A percentile compares a stretch with the other conserved stretches of the same genome.
Evolutionary conservation across 2,797 vertebrate genomes (phyloP).

Genomic region (Ataeniobius toweri): DNA sequence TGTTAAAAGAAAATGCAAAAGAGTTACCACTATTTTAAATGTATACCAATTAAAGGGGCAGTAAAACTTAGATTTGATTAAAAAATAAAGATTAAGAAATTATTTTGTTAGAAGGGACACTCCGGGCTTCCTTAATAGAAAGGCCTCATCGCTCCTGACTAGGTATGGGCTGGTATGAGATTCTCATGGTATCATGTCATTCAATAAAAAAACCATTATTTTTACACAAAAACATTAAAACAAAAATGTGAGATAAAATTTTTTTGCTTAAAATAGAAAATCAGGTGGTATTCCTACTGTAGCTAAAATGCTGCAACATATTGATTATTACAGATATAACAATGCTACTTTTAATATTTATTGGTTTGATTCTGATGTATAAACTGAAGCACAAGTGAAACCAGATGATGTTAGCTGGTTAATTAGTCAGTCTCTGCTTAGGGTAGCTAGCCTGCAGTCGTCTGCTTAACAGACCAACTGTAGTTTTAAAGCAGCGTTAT

Average conservation of each 20-base stretch:
- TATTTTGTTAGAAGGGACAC: neutral
- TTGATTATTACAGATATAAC: neutral
- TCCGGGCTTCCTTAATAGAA: neutral
- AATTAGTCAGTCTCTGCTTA: neutral
- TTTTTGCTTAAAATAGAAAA: neutral
- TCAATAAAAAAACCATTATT: neutral
- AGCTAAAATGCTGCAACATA: neutral
- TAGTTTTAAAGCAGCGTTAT: neutral
- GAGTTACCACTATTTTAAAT: neutral
- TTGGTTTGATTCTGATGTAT: neutral
- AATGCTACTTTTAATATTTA: neutral
- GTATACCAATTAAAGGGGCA: neutral
- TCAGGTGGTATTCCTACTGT: neutral
- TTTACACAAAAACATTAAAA: neutral
- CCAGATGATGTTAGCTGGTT: neutral
- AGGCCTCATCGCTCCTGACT: neutral
- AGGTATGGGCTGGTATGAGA: neutral
- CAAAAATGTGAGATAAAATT: neutral
- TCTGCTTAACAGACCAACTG: neutral
- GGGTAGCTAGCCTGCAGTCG: neutral
- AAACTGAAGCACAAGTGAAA: neutral
- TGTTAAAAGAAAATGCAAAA: neutral
- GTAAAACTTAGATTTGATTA: neutral
- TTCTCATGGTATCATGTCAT: neutral
- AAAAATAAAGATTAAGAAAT: slow-evolving; percentile 1